A percentile compares a stretch with the other conserved stretches of the same genome.
Evolutionary conservation across 1,140 invertebrate species (phyloP).

Genomic region (Camponotus pennsylvanicus): DNA sequence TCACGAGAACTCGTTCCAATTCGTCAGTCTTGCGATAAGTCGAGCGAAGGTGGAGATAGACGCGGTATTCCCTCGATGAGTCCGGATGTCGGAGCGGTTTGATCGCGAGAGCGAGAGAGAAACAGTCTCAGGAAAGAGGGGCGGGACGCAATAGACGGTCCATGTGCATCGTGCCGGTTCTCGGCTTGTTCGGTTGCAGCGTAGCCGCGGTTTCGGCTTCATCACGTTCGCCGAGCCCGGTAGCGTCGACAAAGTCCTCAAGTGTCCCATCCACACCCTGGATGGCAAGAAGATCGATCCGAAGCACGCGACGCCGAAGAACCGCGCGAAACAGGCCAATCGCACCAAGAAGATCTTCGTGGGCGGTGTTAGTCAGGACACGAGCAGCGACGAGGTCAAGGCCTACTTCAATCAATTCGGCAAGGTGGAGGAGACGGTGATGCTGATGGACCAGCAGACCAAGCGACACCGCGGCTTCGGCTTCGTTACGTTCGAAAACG

Average conservation of each 20-base stretch:
- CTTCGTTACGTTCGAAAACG: slow-evolving; percentile 96
- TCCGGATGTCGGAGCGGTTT: slow-evolving; percentile 31
- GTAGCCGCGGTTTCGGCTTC: slow-evolving; percentile 97
- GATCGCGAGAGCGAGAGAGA: slow-evolving; percentile 41
- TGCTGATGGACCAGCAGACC: slow-evolving; percentile 98
- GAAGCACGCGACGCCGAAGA: slow-evolving; percentile 96
- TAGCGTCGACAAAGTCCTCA: slow-evolving; percentile 95
- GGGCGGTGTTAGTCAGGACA: slow-evolving; percentile 96
- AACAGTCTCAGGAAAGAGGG: slow-evolving; percentile 8
- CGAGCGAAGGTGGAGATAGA: slow-evolving; percentile 34
- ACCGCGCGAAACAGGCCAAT: slow-evolving; percentile 93
- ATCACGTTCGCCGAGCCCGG: slow-evolving; percentile 96
- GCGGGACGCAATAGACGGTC: slow-evolving; percentile 64
- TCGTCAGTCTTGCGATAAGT: slow-evolving; percentile 20
- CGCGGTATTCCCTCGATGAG: neutral
- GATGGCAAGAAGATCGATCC: slow-evolving; percentile 98
- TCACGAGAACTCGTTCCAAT: slow-evolving; percentile 41
- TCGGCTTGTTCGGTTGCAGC: slow-evolving; percentile 88
- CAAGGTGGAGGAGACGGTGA: slow-evolving; percentile 96
- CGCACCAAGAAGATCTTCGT: slow-evolving; percentile 97
- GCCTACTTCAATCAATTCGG: slow-evolving; percentile 97
- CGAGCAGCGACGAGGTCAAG: slow-evolving; percentile 95
- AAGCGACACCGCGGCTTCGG: slow-evolving; percentile 96
- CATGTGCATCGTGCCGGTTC: slow-evolving; percentile 77
- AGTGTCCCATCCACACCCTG: slow-evolving; percentile 95